These are phyloP conservation scores for Ormyrus nitidulus DNA, from an alignment of 2,888 invertebrate genomes.

Conservation along the genomic window DNA sequence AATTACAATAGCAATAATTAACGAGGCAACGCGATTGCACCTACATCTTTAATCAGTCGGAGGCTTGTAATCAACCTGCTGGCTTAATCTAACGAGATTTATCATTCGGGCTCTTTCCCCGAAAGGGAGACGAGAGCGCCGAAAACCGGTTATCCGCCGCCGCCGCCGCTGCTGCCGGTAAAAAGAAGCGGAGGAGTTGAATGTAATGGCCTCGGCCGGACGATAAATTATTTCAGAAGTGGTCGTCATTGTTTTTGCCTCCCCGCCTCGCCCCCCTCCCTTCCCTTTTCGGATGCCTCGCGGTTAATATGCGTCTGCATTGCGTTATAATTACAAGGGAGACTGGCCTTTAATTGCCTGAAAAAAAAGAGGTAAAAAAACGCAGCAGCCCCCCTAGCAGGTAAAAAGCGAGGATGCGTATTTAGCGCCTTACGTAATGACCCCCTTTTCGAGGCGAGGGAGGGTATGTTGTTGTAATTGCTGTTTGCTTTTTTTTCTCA, in stretches of 20 bases:
- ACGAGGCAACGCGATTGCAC: background rate
- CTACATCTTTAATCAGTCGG: background rate
- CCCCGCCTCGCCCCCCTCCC: background rate
- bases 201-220: conserved; percentile 8
- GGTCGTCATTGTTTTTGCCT: conserved; percentile 1
- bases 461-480: conserved; percentile 12
- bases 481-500: conserved; percentile 9
- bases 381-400: background rate
- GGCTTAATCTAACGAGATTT: conserved; percentile 23
- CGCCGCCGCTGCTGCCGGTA: background rate
- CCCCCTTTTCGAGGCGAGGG: background rate
- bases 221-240: conserved; percentile 35
- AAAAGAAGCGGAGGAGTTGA: background rate
- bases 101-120: background rate
- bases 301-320: background rate
- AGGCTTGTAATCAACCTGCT: conserved; percentile 6
- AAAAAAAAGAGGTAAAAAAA: background rate
- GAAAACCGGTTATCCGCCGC: conserved; percentile 18
- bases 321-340: conserved; percentile 20
- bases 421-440: conserved; percentile 35
- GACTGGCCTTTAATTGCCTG: conserved; percentile 10
- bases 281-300: background rate
- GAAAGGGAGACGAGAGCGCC: background rate
- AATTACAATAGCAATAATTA: conserved; percentile 4
- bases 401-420: conserved; percentile 11